These are phyloP conservation scores for Phycodurus eques DNA, from an alignment of 2,113 vertebrate genomes.

Conservation along the genomic window DNA sequence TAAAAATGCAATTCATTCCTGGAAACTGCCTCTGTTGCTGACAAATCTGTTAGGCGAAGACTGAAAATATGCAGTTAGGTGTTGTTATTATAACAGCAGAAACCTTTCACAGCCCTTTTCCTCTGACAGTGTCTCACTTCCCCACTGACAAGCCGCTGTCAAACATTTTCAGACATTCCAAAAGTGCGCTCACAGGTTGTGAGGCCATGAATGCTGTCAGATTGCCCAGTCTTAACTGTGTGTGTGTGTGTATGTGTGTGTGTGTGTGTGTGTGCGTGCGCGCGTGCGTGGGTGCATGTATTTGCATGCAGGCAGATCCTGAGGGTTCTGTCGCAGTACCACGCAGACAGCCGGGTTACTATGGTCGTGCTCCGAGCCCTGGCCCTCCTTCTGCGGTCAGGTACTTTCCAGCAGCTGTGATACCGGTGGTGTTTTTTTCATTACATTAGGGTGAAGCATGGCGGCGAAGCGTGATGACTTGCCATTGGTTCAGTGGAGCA, in stretches of 20 bases:
- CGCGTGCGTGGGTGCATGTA: neutral
- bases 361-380: slow-evolving; percentile 79
- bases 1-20: neutral
- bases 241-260: neutral
- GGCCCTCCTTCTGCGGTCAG: slow-evolving; percentile 84
- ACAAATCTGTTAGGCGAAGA: neutral
- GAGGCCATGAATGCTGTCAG: neutral
- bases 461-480: no score
- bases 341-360: slow-evolving; percentile 71
- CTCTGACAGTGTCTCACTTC: neutral
- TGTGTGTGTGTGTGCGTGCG: neutral
- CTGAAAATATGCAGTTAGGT: neutral
- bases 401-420: slow-evolving; percentile 59
- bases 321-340: slow-evolving; percentile 78
- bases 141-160: neutral
- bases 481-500: no score
- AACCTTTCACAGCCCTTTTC: neutral
- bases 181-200: neutral
- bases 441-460: no score
- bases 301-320: slow-evolving; percentile 80
- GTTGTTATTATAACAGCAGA: neutral
- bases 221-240: neutral
- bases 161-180: neutral
- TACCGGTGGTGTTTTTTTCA: no score
- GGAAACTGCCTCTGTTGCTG: neutral